Conservation (phyloP, 2,797 vertebrate genomes). For the Chiloscyllium punctatum region DNA sequence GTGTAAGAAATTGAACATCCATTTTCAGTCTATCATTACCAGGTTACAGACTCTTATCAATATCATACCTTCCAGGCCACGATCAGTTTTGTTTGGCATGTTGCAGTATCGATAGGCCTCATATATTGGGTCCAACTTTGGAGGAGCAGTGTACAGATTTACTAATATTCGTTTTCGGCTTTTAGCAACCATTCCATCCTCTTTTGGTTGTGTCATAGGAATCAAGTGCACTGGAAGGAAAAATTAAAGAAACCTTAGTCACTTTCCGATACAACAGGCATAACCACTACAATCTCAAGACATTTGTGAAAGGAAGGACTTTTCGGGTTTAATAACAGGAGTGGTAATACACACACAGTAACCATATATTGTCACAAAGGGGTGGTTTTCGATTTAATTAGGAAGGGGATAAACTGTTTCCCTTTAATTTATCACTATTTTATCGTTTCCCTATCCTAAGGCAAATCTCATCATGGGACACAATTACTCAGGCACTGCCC, state of each 20-base stretch:
- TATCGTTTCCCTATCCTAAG: background rate
- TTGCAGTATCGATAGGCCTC: conserved; percentile 90
- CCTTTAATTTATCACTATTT: background rate
- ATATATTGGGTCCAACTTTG: conserved; percentile 67
- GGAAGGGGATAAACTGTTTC: background rate
- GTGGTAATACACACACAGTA: background rate
- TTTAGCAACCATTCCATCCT: conserved; percentile 64
- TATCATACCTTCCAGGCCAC: conserved; percentile 83
- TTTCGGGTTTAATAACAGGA: background rate
- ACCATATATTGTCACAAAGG: background rate
- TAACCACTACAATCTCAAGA: background rate
- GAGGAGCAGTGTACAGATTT: conserved; percentile 65
- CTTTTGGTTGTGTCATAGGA: conserved; percentile 62
- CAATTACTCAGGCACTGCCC: background rate
- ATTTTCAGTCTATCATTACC: background rate
- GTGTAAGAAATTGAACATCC: background rate
- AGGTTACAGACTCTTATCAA: background rate
- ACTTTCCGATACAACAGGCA: background rate
- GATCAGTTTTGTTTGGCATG: conserved; percentile 71
- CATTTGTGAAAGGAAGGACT: background rate
- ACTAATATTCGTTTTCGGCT: conserved; percentile 84
- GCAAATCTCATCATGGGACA: background rate
- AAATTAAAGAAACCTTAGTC: background rate
- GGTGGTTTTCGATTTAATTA: background rate
- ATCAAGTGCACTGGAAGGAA: conserved; percentile 75